A percentile compares a stretch with the other conserved stretches of the same genome.
phyloP scores from a whole-genome alignment of 2,113 vertebrate species.

The Nicator chloris region DNA sequence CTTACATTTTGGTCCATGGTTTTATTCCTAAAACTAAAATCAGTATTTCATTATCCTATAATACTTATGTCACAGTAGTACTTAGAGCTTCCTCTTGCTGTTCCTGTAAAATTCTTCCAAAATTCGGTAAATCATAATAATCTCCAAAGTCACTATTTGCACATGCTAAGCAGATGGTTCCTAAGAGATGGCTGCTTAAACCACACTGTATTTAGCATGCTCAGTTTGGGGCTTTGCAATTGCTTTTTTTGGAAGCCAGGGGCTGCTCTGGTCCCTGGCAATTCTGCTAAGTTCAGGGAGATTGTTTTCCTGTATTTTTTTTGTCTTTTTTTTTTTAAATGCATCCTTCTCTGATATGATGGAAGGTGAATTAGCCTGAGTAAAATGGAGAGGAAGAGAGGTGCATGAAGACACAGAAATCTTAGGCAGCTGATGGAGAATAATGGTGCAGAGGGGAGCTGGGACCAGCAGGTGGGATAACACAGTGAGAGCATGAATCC shows the following conservation, averaged over 20 bases:
- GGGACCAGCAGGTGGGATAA: background rate
- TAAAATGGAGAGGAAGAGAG: background rate
- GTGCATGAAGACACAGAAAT: background rate
- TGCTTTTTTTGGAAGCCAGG: conserved; percentile 61
- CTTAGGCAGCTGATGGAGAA: background rate
- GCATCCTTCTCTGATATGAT: background rate
- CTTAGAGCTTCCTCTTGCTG: background rate
- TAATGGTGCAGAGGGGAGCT: background rate
- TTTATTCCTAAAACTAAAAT: background rate
- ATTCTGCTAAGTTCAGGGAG: background rate
- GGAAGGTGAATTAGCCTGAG: background rate
- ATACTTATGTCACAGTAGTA: background rate
- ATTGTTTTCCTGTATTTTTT: background rate
- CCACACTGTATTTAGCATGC: conserved; percentile 2
- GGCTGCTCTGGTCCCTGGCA: conserved; percentile 61
- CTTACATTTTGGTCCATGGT: background rate
- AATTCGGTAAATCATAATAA: conserved; percentile 29
- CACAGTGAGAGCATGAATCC: background rate
- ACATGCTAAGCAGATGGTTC: conserved; percentile 46
- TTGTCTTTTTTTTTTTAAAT: background rate
- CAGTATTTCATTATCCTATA: conserved; percentile 5
- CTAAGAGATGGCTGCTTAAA: conserved; percentile 53
- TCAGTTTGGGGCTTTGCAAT: conserved; percentile 47
- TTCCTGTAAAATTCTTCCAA: conserved; percentile 19
- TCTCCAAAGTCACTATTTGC: conserved; percentile 53